phyloP scores from a whole-genome alignment of 2,113 vertebrate genomes.

The Cryptomyrus ogoouensis region DNA sequence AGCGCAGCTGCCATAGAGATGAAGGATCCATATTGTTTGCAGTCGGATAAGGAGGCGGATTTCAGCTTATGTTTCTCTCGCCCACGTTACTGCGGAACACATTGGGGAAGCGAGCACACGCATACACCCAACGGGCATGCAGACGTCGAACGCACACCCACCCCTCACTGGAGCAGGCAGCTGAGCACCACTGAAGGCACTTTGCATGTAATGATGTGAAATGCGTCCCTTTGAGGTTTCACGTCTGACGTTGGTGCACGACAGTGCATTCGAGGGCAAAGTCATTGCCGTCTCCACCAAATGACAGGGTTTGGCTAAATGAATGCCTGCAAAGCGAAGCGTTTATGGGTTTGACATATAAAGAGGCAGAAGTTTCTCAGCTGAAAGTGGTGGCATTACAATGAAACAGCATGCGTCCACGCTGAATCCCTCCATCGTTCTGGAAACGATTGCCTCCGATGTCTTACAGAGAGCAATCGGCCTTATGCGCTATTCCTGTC shows the following conservation, averaged over 20 bases:
- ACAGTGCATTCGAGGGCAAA: neutral
- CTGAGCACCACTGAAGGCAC: neutral
- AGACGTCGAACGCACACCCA: neutral
- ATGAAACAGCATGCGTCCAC: neutral
- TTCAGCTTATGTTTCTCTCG: neutral
- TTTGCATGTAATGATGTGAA: neutral
- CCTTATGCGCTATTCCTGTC: neutral
- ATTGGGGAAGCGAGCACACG: neutral
- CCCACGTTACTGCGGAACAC: neutral
- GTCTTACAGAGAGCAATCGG: neutral
- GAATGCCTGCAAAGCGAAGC: neutral
- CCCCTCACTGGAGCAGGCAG: neutral
- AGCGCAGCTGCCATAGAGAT: slow-evolving; percentile 29
- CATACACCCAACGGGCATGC: neutral
- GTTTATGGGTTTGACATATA: neutral
- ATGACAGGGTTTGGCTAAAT: neutral
- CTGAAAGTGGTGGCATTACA: neutral
- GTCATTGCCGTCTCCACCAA: neutral
- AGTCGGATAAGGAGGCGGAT: slow-evolving; percentile 26
- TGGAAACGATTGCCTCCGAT: neutral
- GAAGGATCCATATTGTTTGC: slow-evolving; percentile 32
- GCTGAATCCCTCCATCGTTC: neutral
- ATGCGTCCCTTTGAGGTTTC: slow-evolving; percentile 3
- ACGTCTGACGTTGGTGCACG: neutral
- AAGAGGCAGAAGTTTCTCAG: neutral